These are phyloP conservation scores for Neelides folsomi DNA, from an alignment of 2,888 invertebrate genomes.

Conservation along the genomic window DNA sequence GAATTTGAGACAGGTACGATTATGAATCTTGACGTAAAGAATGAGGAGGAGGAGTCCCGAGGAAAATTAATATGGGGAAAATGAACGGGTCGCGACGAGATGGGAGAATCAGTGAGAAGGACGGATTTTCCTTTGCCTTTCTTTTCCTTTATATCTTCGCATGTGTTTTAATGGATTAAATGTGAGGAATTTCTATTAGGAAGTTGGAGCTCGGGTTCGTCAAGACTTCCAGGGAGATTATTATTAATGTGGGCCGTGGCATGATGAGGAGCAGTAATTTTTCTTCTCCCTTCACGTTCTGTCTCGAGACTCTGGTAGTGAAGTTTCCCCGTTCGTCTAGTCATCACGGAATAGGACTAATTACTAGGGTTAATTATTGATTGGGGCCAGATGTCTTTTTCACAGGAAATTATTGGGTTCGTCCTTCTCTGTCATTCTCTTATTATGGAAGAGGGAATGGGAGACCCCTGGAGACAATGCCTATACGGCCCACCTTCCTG, in stretches of 20 bases:
- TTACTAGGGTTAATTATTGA: conserved; percentile 32
- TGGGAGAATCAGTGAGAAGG: too few species aligned
- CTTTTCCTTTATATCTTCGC: too few species aligned
- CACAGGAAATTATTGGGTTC: conserved; percentile 30
- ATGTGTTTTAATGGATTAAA: too few species aligned
- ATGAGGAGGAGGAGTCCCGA: conserved; percentile 9
- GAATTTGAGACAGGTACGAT: conserved; percentile 10
- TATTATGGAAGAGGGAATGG: too few species aligned
- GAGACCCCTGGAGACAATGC: too few species aligned
- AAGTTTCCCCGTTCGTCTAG: neutral
- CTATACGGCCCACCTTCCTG: too few species aligned
- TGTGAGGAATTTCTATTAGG: too few species aligned
- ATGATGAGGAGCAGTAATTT: conserved; percentile 24
- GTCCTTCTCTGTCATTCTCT: conserved; percentile 11
- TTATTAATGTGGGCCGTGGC: conserved; percentile 4
- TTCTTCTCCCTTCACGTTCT: conserved; percentile 6
- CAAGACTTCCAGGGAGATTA: too few species aligned
- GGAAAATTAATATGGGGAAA: conserved; percentile 16
- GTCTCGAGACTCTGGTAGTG: neutral
- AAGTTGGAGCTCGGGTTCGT: too few species aligned
- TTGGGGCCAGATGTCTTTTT: conserved; percentile 30
- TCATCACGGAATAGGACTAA: conserved; percentile 30
- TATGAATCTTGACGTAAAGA: conserved; percentile 15
- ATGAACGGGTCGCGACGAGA: too few species aligned
- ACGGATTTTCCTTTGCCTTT: too few species aligned